phyloP scores from a whole-genome alignment of 2,113 vertebrate genomes.

The Crypturellus undulatus region DNA sequence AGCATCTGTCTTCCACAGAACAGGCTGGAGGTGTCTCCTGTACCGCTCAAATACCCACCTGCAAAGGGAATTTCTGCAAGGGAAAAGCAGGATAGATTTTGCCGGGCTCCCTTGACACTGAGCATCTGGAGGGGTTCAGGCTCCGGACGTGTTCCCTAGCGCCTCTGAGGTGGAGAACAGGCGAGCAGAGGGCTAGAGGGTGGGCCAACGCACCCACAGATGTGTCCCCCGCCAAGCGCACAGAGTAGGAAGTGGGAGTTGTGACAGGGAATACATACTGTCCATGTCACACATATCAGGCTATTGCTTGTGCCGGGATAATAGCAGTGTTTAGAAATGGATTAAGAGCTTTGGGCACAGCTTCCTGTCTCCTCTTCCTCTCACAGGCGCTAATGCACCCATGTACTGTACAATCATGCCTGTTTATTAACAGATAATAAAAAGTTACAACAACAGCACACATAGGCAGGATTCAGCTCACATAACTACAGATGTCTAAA shows the following conservation, averaged over 20 bases:
- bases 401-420: background rate
- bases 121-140: accelerated
- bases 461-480: accelerated
- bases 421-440: background rate
- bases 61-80: background rate
- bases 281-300: accelerated
- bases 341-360: background rate
- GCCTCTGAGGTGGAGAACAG: background rate
- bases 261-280: background rate
- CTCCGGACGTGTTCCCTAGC: accelerated
- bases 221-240: accelerated
- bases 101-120: accelerated
- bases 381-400: accelerated
- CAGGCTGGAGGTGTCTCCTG: background rate
- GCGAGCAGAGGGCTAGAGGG: accelerated
- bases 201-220: accelerated
- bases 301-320: background rate
- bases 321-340: background rate
- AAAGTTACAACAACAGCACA: background rate
- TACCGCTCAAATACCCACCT: background rate
- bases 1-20: background rate
- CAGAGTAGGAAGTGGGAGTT: background rate
- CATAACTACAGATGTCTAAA: background rate
- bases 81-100: background rate
- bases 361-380: background rate